Evolutionary conservation across 2,797 vertebrate species (phyloP), one percentile per base, ranked within the genome.

Genomic region (Sebastes kiyomatsui): DNA sequence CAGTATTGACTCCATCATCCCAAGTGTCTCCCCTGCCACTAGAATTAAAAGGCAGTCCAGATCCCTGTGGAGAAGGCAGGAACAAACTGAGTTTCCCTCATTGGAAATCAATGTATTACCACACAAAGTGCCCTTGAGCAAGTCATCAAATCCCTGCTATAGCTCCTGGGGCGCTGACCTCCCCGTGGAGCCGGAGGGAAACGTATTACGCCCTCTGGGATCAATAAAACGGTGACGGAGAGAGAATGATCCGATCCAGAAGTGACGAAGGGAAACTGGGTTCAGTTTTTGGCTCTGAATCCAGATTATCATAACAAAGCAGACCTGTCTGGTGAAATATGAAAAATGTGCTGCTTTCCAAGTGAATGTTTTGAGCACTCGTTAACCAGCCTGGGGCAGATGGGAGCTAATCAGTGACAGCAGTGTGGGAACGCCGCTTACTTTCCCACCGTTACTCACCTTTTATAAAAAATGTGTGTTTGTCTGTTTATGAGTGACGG

Each of bases 361-460:
- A 81, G 75, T 83, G 68, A 83, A 79, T 79, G 72, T 73, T 80
- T 81, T 33, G 54, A 79, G 69, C 72, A 73, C 60, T 79, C 11
- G 77, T 86, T 87, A 85, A 88, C 84, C n/a, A 22, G 77, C 83
- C 84, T 46, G 7, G 3, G 80, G 84, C 78, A 27, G 27, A 82
- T 1, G 10, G 62, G 32, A 46, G 86, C 77, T 90, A 92, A 91
- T 90, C 76, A 92, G 80, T 90, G 77, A 91, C 89, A 88, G 77
- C 79, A 80, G 67, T 74, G 88, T 93, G 93, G 85, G 90, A 93
- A 91, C 79, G 1, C 6, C 42, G 54, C 56, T 1, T 3, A 32
- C 58, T 88, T 92, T 92, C 91, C 90, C 92, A 89, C 65, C 54
- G 20, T 84, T 77, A 59, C 38, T 76, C 87, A 68, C 52, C 59